A percentile compares a stretch with the other conserved stretches of the same genome.
phyloP scores from a whole-genome alignment of 2,888 invertebrate genomes.

The Xiphydria camelus region DNA sequence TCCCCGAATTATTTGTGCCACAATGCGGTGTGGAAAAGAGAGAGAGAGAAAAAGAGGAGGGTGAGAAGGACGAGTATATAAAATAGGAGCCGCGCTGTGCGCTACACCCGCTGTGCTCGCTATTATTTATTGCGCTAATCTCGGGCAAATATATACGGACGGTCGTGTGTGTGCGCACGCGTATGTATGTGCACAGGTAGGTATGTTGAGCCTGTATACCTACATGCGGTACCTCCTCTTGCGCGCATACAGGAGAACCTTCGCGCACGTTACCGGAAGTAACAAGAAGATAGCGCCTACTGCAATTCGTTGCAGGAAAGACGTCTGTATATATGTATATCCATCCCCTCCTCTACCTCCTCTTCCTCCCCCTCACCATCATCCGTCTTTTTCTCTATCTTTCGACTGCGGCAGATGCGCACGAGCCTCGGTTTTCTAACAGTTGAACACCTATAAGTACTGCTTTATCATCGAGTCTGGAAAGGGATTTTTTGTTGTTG shows the following conservation, averaged over 20 bases:
- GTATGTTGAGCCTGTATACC: too few species aligned
- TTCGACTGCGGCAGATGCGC: too few species aligned
- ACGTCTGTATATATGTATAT: too few species aligned
- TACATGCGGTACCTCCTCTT: neutral
- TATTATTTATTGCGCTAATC: slow-evolving; percentile 35
- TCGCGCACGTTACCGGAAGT: slow-evolving; percentile 7
- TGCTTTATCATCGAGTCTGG: too few species aligned
- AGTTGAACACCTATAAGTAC: too few species aligned
- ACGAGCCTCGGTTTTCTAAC: too few species aligned
- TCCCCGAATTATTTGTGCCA: slow-evolving; percentile 51
- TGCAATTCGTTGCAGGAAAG: slow-evolving; percentile 8
- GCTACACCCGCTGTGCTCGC: slow-evolving; percentile 10
- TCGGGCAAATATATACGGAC: slow-evolving; percentile 24
- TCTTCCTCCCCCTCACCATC: too few species aligned
- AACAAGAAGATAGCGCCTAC: slow-evolving; percentile 5
- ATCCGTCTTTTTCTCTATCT: too few species aligned
- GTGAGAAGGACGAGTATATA: slow-evolving; percentile 15
- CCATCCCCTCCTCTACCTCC: too few species aligned
- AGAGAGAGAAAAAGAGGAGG: slow-evolving; percentile 2
- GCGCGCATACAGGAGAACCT: neutral
- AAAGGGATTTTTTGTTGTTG: too few species aligned
- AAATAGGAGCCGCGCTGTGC: slow-evolving; percentile 16
- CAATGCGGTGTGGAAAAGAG: slow-evolving; percentile 1
- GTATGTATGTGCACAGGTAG: too few species aligned
- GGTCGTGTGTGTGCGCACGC: slow-evolving; percentile 7